Evolutionary conservation across 2,888 invertebrate genomes (phyloP).

Genomic region (Rotaria sp.): DNA sequence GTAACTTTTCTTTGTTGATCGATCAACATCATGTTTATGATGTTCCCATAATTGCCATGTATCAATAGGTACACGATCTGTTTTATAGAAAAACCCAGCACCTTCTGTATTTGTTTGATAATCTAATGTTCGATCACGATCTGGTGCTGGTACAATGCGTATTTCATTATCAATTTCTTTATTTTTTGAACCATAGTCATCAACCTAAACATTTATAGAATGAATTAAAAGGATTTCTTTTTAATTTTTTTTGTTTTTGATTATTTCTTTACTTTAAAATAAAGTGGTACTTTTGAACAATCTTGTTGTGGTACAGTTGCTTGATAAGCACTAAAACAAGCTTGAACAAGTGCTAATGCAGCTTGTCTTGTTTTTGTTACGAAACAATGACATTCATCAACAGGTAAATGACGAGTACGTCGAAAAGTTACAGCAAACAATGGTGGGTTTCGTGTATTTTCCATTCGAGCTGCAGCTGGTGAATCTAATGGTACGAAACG

Average conservation of each 20-base stretch:
- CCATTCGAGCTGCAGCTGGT: conserved; percentile 45
- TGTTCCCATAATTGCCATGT: conserved; percentile 36
- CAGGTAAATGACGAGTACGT: conserved; percentile 35
- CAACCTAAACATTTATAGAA: background rate
- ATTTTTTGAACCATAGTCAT: conserved; percentile 31
- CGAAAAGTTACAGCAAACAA: conserved; percentile 52
- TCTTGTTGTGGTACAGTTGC: background rate
- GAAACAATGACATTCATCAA: conserved; percentile 52
- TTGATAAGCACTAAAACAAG: conserved; percentile 86
- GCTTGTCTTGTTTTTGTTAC: conserved; percentile 71
- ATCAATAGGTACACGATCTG: conserved; percentile 38
- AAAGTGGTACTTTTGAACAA: conserved; percentile 25
- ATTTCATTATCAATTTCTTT: conserved; percentile 23
- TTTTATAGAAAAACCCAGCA: conserved; percentile 36
- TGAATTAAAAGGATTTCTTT: background rate
- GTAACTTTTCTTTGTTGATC: background rate
- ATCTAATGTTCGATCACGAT: background rate
- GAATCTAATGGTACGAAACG: conserved; percentile 51
- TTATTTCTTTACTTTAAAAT: background rate
- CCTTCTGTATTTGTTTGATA: conserved; percentile 30
- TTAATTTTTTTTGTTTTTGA: too few species aligned
- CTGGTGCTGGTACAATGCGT: background rate
- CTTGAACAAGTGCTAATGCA: conserved; percentile 89
- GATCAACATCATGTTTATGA: background rate
- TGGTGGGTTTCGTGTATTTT: conserved; percentile 48